Evolutionary conservation across 2,797 vertebrate genomes (phyloP).

Genomic region (Acrocephalus scirpaceus): DNA sequence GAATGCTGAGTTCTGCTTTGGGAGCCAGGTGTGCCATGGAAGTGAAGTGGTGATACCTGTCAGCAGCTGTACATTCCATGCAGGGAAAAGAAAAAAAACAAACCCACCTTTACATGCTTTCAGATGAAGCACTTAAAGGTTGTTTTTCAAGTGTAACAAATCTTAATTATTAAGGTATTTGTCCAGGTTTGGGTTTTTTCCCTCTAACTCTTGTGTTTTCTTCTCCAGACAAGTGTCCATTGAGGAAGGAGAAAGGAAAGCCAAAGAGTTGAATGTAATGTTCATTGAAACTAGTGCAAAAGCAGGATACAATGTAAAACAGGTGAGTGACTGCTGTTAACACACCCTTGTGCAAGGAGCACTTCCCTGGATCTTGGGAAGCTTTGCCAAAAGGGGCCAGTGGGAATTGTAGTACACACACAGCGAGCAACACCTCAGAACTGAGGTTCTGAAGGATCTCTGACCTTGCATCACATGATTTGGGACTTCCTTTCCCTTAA

Average conservation of each 20-base stretch:
- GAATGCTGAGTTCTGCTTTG: background rate
- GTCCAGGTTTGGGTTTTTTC: background rate
- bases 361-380: fast-evolving
- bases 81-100: too few relatives aligned
- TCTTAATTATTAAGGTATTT: background rate
- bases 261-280: slow-evolving; percentile 99
- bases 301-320: slow-evolving; percentile 99
- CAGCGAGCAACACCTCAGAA: fast-evolving
- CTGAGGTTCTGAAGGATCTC: background rate
- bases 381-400: background rate
- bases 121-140: background rate
- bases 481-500: background rate
- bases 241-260: slow-evolving; percentile 98
- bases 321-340: slow-evolving; percentile 80
- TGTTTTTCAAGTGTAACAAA: background rate
- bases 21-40: background rate
- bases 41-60: background rate
- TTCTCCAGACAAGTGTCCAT: slow-evolving; percentile 96
- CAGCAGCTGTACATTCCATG: background rate
- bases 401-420: fast-evolving
- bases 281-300: slow-evolving; percentile 99
- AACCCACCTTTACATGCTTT: background rate
- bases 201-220: slow-evolving; percentile 32
- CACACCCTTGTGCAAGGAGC: fast-evolving
- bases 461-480: background rate